Evolutionary conservation across 2,888 invertebrate genomes (phyloP).

Genomic region (Oxytorus armatus): DNA sequence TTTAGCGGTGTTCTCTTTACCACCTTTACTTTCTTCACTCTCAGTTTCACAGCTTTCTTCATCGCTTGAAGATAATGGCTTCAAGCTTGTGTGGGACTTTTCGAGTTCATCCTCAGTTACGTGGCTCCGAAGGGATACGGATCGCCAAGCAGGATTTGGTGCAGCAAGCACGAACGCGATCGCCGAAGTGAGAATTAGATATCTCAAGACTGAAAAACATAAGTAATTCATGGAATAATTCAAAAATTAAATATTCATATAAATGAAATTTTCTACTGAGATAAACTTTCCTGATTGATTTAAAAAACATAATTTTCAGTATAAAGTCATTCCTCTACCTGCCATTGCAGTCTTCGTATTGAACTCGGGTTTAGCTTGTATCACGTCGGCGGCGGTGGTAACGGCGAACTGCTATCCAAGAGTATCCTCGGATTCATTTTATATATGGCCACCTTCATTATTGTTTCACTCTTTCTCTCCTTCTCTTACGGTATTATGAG

Average conservation of each 20-base stretch:
- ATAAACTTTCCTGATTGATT: too few species aligned
- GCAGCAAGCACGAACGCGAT: constrained; percentile 46
- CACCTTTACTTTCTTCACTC: background rate
- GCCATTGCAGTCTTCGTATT: constrained; percentile 30
- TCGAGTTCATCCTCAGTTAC: background rate
- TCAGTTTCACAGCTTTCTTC: constrained; percentile 28
- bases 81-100: background rate
- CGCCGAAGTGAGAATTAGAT: constrained; percentile 43
- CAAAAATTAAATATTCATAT: background rate
- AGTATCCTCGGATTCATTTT: constrained; percentile 20
- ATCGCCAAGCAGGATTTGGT: constrained; percentile 28
- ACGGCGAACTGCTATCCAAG: constrained; percentile 35
- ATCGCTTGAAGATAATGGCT: background rate
- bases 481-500: constrained; percentile 19
- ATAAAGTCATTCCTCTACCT: constrained; percentile 38
- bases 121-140: too few species aligned
- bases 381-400: constrained; percentile 3
- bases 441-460: constrained; percentile 29
- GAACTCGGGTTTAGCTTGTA: background rate
- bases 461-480: too few species aligned
- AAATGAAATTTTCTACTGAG: too few species aligned
- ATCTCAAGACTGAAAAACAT: constrained; percentile 56
- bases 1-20: background rate
- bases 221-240: too few species aligned
- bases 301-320: background rate